Conservation (phyloP, 2,113 vertebrate genomes). For the Piprites chloris region DNA sequence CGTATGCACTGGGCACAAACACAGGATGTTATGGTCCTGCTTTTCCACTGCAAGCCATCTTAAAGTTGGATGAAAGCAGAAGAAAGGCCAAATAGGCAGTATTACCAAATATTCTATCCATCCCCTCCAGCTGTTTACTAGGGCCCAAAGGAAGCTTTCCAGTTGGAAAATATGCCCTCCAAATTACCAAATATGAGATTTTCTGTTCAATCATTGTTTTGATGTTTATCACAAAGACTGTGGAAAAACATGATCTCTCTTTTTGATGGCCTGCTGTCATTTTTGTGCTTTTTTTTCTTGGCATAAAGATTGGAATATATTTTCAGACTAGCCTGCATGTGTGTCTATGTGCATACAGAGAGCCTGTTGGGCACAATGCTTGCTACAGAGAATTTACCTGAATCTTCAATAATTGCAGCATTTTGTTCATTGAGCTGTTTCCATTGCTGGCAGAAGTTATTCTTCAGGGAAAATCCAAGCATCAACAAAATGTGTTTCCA, state of each 20-base stretch:
- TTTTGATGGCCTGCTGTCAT: background rate
- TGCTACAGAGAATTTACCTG: slow-evolving; percentile 25
- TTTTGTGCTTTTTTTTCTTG: background rate
- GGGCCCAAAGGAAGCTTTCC: background rate
- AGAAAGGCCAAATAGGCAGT: background rate
- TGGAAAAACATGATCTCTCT: background rate
- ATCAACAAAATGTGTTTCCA: slow-evolving; percentile 73
- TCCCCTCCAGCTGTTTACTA: slow-evolving; percentile 28
- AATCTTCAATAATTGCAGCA: background rate
- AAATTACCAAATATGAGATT: background rate
- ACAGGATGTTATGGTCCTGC: background rate
- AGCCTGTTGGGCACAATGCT: background rate
- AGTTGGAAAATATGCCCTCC: slow-evolving; percentile 3
- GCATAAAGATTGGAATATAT: background rate
- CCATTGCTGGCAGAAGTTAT: slow-evolving; percentile 65
- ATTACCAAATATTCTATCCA: background rate
- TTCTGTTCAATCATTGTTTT: background rate
- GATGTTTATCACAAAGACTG: background rate
- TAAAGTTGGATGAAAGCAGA: background rate
- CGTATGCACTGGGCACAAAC: background rate
- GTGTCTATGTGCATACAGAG: background rate
- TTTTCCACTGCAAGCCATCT: background rate
- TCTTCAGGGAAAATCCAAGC: slow-evolving; percentile 61
- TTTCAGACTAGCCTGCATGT: background rate
- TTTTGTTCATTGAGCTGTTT: slow-evolving; percentile 50